Base-by-base conservation (phyloP, 64 coral and sea anemone species). In the Dendronephthya gigantea region DNA sequence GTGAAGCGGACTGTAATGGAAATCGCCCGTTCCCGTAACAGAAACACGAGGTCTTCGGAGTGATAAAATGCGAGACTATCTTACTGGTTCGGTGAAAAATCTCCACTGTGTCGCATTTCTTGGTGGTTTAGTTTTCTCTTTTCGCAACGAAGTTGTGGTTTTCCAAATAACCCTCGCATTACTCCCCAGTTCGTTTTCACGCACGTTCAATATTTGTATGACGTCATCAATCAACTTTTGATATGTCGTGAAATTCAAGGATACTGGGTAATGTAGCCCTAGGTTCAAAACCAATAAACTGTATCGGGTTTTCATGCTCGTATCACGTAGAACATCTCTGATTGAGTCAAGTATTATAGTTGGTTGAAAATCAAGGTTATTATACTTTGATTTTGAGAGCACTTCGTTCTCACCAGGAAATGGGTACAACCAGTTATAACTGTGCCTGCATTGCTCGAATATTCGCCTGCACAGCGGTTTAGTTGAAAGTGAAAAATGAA, bases 111-210 rank as follows among this genome's bases (percentile, higher is more conserved):
- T 96, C 0, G 11, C 39, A 16, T 90, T 89, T n/a, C 33, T 13
- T 27, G 50, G 10, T 0, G 43, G 43, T 43, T 17, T 8, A 9
- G 14, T 10, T 0, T 83, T 51, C 69, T 96, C 88, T 48, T 92
- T 92, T n/a, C 49, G 74, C 2, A 96, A 88, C 2, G 85, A n/a
- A 9, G 85, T 76, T 15, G 90, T 92, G 27, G 90, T 92, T 45
- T 90, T 92, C 94, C 94, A 96, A 62, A 96, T 92, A 2, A 96
- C 82, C 15, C 59, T 86, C 10, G 87, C 88, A 59, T 82, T 90
- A 35, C 58, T 87, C 29, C 84, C 7, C 0, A 38, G 40, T 72
- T 86, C 48, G 31, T 75, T 87, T 17, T 35, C 68, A 35, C 68
- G 68, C 11, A 25, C 30, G 13, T 27, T 74, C 40, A 90, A 75